A percentile compares a stretch with the other conserved stretches of the same genome.
Conservation (phyloP, 2,797 vertebrate species). For the Nasua narica region DNA sequence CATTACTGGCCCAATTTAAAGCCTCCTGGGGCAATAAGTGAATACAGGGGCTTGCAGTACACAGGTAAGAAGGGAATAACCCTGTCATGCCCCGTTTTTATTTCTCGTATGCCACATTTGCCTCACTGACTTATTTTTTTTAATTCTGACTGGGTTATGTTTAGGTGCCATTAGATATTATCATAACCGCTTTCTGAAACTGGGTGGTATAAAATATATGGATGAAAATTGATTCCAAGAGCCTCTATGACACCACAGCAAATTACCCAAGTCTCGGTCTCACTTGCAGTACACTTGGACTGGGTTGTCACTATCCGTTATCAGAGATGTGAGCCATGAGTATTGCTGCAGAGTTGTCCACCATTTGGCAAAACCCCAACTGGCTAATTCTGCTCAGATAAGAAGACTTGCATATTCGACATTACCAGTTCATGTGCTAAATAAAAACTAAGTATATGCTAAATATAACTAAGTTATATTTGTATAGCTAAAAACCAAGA, state of each 20-base stretch:
- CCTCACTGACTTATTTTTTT: background rate
- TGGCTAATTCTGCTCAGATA: constrained; percentile 4
- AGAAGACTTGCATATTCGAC: background rate
- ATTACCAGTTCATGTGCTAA: background rate
- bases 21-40: constrained; percentile 98
- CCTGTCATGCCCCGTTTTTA: background rate
- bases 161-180: background rate
- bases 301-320: background rate
- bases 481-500: background rate
- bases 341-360: background rate
- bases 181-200: constrained; percentile 1
- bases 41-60: constrained; percentile 98
- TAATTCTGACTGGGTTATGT: background rate
- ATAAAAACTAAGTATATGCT: constrained; percentile 17
- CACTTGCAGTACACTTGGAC: background rate
- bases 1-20: constrained; percentile 99
- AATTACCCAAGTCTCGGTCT: background rate
- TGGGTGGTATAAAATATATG: background rate
- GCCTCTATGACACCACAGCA: background rate
- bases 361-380: background rate
- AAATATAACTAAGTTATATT: too few species aligned
- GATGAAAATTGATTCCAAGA: background rate
- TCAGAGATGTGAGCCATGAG: background rate
- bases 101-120: background rate
- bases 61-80: constrained; percentile 88